Conservation (phyloP, 2,113 vertebrate genomes). For the Coregonus clupeaformis region DNA sequence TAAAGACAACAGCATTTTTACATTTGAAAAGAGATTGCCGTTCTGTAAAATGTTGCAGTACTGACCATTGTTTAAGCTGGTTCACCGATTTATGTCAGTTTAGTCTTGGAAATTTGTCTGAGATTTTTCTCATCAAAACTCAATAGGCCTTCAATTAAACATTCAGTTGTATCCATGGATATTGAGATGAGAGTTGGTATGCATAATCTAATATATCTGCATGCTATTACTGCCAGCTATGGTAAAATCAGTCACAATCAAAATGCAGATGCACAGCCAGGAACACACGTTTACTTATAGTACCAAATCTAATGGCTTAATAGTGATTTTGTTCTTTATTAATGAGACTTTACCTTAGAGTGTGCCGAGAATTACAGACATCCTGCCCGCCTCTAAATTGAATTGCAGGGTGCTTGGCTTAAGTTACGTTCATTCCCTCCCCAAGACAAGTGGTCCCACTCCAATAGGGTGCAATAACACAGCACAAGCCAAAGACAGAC, state of each 20-base stretch:
- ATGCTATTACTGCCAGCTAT: background rate
- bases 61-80: background rate
- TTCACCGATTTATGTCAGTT: background rate
- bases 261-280: background rate
- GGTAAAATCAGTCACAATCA: background rate
- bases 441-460: slow-evolving; percentile 13
- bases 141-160: no score
- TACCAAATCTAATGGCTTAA: slow-evolving; percentile 19
- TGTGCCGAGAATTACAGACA: slow-evolving; percentile 8
- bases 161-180: background rate
- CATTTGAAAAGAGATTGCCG: no score
- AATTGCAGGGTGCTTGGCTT: slow-evolving; percentile 6
- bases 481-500: slow-evolving; percentile 27
- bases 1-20: background rate
- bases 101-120: no score
- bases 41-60: background rate
- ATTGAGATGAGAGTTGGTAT: background rate
- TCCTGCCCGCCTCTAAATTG: slow-evolving; percentile 14
- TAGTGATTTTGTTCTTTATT: slow-evolving; percentile 28
- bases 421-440: slow-evolving; percentile 10
- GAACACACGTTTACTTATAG: slow-evolving; percentile 13
- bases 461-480: slow-evolving; percentile 20
- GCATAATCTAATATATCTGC: background rate
- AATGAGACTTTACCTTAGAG: slow-evolving; percentile 21
- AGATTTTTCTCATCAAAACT: no score